Conservation (phyloP, 1,140 invertebrate species). For the Maniola jurtina region DNA sequence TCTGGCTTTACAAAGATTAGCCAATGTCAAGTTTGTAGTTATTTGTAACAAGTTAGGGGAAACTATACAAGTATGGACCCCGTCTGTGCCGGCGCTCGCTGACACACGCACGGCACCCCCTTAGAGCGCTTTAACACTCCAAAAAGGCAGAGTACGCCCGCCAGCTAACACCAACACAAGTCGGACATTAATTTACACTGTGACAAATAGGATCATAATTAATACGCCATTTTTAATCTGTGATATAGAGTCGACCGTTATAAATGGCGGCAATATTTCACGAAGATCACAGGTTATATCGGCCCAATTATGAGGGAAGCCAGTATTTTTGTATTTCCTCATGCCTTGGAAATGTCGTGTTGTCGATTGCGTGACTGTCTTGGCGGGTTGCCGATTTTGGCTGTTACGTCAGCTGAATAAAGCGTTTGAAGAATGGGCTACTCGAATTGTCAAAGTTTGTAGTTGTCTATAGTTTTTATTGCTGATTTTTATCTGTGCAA, state of each 20-base stretch:
- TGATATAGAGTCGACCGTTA: slow-evolving; percentile 1
- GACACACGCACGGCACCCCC: too few relatives aligned
- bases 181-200: too few relatives aligned
- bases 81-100: too few relatives aligned
- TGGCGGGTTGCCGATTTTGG: slow-evolving; percentile 33
- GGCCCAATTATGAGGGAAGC: slow-evolving; percentile 25
- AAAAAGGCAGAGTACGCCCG: too few relatives aligned
- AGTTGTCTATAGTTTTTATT: neutral
- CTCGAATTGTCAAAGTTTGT: neutral
- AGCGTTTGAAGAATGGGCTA: neutral
- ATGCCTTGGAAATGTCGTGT: slow-evolving; percentile 34
- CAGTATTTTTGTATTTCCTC: slow-evolving; percentile 37
- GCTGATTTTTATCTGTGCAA: too few relatives aligned
- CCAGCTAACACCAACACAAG: too few relatives aligned
- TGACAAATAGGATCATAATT: too few relatives aligned
- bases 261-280: slow-evolving; percentile 22
- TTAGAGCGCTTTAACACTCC: too few relatives aligned
- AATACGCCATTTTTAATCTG: neutral
- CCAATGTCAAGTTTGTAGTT: too few relatives aligned
- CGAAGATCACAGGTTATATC: slow-evolving; percentile 18
- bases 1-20: too few relatives aligned
- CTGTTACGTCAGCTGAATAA: slow-evolving; percentile 29
- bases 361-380: neutral
- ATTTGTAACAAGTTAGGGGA: too few relatives aligned
- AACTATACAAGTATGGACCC: too few relatives aligned